These are phyloP conservation scores for Desoria tigrina DNA, from an alignment of 2,888 invertebrate genomes.

Conservation along the genomic window DNA sequence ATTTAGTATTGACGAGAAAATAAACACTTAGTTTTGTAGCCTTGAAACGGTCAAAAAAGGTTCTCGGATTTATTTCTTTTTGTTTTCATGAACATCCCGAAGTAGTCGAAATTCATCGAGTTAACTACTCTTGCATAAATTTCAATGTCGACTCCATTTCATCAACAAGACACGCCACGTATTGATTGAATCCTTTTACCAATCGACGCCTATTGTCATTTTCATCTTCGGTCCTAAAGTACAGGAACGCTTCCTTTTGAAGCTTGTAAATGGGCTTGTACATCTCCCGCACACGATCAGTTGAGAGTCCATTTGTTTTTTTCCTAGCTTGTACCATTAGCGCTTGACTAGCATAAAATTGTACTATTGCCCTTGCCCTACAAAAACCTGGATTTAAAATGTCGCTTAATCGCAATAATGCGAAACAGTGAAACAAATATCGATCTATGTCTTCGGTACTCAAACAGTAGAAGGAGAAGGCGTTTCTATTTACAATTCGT, in stretches of 20 bases:
- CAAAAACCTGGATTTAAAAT: conserved; percentile 38
- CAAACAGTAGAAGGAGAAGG: conserved; percentile 34
- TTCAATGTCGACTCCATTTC: conserved; percentile 39
- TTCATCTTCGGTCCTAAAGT: conserved; percentile 41
- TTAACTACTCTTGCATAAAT: conserved; percentile 9
- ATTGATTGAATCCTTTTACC: conserved; percentile 36
- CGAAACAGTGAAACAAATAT: conserved; percentile 35
- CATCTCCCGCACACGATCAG: conserved; percentile 14
- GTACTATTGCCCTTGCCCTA: conserved; percentile 36
- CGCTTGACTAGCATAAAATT: conserved; percentile 41
- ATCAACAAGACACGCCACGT: conserved; percentile 40
- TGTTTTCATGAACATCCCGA: background rate
- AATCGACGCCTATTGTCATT: conserved; percentile 32
- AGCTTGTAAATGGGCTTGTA: conserved; percentile 36
- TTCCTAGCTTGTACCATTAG: conserved; percentile 34
- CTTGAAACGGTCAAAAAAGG: background rate
- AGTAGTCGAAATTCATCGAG: too few species aligned
- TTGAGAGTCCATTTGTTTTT: conserved; percentile 11
- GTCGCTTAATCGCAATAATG: conserved; percentile 29
- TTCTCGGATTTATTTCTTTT: background rate
- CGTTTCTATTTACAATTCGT: conserved; percentile 40
- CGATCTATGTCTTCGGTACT: conserved; percentile 30
- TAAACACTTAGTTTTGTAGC: background rate
- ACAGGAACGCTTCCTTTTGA: conserved; percentile 36
- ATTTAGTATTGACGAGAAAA: background rate